Percentiles rank a stretch among this genome's conserved stretches.
Conservation (phyloP, 1,140 invertebrate species). For the Euwallacea similis region DNA sequence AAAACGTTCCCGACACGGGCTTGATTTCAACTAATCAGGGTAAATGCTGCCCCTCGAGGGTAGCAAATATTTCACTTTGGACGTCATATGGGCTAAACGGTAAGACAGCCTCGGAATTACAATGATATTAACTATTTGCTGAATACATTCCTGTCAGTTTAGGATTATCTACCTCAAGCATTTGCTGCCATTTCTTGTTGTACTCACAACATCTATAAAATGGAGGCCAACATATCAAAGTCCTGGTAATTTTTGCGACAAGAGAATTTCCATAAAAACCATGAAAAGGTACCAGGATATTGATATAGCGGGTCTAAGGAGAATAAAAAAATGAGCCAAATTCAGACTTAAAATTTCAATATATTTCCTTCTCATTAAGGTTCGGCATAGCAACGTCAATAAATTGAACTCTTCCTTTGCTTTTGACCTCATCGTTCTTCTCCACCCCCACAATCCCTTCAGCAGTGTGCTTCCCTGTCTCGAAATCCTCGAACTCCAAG, state of each 20-base stretch:
- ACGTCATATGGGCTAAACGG: slow-evolving; percentile 2
- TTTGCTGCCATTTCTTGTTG: no score
- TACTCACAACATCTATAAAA: no score
- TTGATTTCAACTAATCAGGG: slow-evolving; percentile 9
- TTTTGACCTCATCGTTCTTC: slow-evolving; percentile 16
- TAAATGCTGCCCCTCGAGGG: slow-evolving; percentile 19
- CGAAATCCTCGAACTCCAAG: slow-evolving; percentile 49
- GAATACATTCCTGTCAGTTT: no score
- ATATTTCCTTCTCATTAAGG: no score
- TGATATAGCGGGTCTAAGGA: no score
- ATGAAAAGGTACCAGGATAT: no score
- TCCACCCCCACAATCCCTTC: slow-evolving; percentile 16
- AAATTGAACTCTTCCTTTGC: slow-evolving; percentile 9
- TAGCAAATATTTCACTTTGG: slow-evolving; percentile 13
- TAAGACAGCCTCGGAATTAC: background rate
- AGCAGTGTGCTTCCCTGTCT: slow-evolving; percentile 46
- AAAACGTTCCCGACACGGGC: background rate
- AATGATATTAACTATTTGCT: background rate
- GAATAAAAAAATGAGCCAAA: no score
- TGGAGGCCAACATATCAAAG: no score
- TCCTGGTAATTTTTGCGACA: no score
- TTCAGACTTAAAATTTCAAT: no score
- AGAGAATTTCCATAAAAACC: no score
- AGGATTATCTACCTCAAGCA: no score
- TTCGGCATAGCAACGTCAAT: background rate